These are phyloP conservation scores for Ptychodera flava DNA, from an alignment of 35 echinoderm and acorn worm genomes.

Conservation along the genomic window DNA sequence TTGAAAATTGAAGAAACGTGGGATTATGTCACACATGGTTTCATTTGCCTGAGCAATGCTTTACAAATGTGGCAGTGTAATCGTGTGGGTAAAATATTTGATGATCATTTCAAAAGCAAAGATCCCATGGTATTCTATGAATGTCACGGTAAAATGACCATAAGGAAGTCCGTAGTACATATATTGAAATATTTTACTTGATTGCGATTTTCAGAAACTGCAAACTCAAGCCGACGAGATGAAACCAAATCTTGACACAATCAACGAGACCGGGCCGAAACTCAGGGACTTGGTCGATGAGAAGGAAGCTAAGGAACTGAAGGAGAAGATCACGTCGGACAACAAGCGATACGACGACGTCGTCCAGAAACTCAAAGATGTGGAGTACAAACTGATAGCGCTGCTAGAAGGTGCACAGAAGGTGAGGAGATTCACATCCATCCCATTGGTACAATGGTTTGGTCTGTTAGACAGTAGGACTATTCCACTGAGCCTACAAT, in stretches of 20 bases:
- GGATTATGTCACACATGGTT: no score
- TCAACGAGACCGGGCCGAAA: slow-evolving; percentile 71
- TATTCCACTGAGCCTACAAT: no score
- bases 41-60: no score
- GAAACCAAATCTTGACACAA: slow-evolving; percentile 40
- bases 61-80: no score
- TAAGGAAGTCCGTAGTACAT: no score
- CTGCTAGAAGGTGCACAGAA: slow-evolving; percentile 94
- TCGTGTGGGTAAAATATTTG: no score
- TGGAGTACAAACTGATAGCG: slow-evolving; percentile 89
- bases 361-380: slow-evolving; percentile 70
- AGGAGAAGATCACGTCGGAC: slow-evolving; percentile 52
- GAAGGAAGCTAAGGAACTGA: slow-evolving; percentile 67
- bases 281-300: slow-evolving; percentile 72
- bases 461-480: no score
- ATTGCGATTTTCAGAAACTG: slow-evolving; percentile 65
- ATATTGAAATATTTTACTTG: not conserved
- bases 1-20: no score
- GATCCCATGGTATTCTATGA: no score
- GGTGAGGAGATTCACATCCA: slow-evolving; percentile 54
- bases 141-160: no score
- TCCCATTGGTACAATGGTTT: no score
- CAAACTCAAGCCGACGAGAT: slow-evolving; percentile 68
- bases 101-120: no score
- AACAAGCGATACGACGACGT: slow-evolving; percentile 83